A percentile compares a stretch with the other conserved stretches of the same genome.
phyloP scores from a whole-genome alignment of 2,797 vertebrate genomes.

The Sebastes trivittatus region DNA sequence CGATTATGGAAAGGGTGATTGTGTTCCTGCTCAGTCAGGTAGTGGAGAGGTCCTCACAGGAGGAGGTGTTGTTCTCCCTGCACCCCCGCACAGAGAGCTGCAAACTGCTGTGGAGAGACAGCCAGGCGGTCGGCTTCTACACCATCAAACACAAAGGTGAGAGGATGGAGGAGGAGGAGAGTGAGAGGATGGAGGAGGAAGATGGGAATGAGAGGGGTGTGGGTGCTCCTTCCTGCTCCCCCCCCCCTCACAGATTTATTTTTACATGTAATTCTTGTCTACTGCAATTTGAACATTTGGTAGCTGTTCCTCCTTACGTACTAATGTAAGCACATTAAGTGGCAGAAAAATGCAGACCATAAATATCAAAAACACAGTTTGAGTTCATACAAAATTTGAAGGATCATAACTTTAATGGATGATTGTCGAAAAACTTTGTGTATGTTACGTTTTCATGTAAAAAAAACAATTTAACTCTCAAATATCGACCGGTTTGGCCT shows the following conservation, averaged over 20 bases:
- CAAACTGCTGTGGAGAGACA: slow-evolving; percentile 89
- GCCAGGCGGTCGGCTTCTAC: slow-evolving; percentile 91
- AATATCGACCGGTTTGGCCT: neutral
- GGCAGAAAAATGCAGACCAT: neutral
- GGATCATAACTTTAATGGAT: neutral
- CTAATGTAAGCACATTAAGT: neutral
- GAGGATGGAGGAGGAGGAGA: neutral
- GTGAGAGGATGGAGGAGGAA: slow-evolving; percentile 28
- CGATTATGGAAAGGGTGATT: slow-evolving; percentile 88
- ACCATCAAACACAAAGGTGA: slow-evolving; percentile 89
- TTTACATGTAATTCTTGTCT: neutral
- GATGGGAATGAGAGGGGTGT: neutral
- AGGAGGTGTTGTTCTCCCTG: slow-evolving; percentile 82
- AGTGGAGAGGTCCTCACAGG: slow-evolving; percentile 79
- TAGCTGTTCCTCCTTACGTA: neutral
- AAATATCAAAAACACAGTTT: neutral
- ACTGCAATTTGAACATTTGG: neutral
- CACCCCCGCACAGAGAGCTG: slow-evolving; percentile 85
- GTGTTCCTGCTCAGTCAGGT: slow-evolving; percentile 92
- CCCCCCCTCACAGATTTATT: neutral
- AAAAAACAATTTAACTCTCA: too few species aligned
- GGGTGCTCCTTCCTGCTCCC: too few species aligned
- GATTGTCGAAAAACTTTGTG: too few species aligned
- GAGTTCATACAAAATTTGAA: neutral
- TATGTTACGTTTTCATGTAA: too few species aligned